Base-by-base conservation (phyloP, 2,797 vertebrate species). In the Mormyrops attenuatus region DNA sequence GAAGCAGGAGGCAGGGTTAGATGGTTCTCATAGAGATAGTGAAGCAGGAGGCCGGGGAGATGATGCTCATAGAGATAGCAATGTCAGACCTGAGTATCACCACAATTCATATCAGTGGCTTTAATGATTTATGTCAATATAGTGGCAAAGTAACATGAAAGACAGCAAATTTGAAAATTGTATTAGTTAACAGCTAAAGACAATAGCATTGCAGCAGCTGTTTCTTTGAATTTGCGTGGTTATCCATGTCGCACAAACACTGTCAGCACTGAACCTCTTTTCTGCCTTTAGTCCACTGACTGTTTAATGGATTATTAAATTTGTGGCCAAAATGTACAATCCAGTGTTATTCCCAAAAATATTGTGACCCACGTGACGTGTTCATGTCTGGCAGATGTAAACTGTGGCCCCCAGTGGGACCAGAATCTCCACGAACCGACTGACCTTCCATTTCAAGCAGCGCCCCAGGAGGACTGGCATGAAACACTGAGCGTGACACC, bases 361-460 rank as follows among this genome's bases (percentile, higher is more conserved):
- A 95, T 94, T 95, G 92, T 96, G 96, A 96, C 95, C 96, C 93
- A 88, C 93, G 93, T 95, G 95, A 96, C 96, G 95, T 92, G 91
- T 94, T 95, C 94, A 94, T 95, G 94, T 95, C 96, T 96, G 95
- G 95, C 95, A 96, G 94, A 93, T 95, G 95, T 95, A 94, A 94
- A 95, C 95, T 92, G 91, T 94, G 91, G 93, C 94, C 94, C 95
- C 95, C 95, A 69, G 92, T 92, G 94, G 94, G 95, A 95, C 95
- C 92, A 93, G 93, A 90, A 63, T 93, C 93, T 95, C 96, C 96
- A 96, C 95, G 95, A 95, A 95, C 95, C 95, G 95, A 93, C 92
- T 96, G 96, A 96, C 96, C 96, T 95, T 94, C 2, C 94, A 94
- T 94, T 95, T 95, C 95, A 96, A 94, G 92, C 95, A 93, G 94